phyloP scores from a whole-genome alignment of 2,888 invertebrate species.

The Diadromus collaris region DNA sequence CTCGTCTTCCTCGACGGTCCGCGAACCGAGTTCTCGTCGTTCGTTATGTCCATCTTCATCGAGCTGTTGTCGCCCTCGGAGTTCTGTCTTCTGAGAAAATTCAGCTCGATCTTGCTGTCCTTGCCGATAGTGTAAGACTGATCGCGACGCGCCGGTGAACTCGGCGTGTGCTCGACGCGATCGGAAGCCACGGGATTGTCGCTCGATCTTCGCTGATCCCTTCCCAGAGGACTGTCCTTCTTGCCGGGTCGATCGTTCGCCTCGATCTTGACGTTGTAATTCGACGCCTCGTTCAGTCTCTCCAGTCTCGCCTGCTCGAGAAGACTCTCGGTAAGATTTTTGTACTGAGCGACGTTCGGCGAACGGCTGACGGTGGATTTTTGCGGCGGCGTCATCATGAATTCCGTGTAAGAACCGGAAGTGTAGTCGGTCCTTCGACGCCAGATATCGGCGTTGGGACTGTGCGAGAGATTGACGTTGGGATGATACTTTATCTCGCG shows the following conservation, averaged over 20 bases:
- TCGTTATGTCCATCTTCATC: constrained; percentile 65
- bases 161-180: constrained; percentile 68
- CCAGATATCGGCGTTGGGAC: constrained; percentile 77
- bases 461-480: constrained; percentile 69
- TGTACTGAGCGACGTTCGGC: constrained; percentile 75
- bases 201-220: constrained; percentile 73
- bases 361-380: constrained; percentile 76
- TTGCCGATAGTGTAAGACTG: constrained; percentile 63
- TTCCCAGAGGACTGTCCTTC: constrained; percentile 64
- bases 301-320: constrained; percentile 73
- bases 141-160: constrained; percentile 66
- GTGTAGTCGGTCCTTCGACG: constrained; percentile 71
- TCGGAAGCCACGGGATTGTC: constrained; percentile 67
- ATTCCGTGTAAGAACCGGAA: constrained; percentile 70
- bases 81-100: constrained; percentile 74
- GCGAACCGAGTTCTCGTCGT: constrained; percentile 64
- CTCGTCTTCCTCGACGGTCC: constrained; percentile 33
- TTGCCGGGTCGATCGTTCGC: constrained; percentile 69
- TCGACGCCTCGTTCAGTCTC: constrained; percentile 74
- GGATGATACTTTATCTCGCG: constrained; percentile 72
- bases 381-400: constrained; percentile 70
- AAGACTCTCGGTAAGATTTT: constrained; percentile 72
- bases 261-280: constrained; percentile 75
- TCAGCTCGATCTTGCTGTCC: constrained; percentile 70
- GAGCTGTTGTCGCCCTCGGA: constrained; percentile 76